phyloP scores from a whole-genome alignment of 2,888 invertebrate genomes.

The Macaria liturata region DNA sequence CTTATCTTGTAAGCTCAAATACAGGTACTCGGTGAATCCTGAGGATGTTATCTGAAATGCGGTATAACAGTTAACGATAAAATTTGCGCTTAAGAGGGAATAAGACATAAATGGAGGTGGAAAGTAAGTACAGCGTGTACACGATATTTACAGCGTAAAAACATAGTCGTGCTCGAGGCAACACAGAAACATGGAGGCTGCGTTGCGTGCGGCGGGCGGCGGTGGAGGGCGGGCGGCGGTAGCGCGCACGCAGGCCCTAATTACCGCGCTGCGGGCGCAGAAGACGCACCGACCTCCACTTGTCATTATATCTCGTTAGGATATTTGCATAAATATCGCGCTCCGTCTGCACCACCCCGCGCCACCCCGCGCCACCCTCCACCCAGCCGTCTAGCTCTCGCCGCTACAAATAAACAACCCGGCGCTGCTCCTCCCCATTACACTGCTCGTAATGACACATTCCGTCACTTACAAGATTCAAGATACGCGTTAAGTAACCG shows the following conservation, averaged over 20 bases:
- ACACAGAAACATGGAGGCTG: constrained; percentile 71
- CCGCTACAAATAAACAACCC: constrained; percentile 70
- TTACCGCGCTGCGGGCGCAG: constrained; percentile 73
- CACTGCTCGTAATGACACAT: constrained; percentile 64
- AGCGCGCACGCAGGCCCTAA: constrained; percentile 72
- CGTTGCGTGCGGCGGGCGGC: constrained; percentile 56
- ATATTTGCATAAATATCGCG: constrained; percentile 80
- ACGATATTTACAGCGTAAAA: constrained; percentile 65
- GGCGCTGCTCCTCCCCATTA: constrained; percentile 50
- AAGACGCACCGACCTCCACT: constrained; percentile 56
- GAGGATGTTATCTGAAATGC: too few species aligned
- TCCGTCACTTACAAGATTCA: constrained; percentile 66
- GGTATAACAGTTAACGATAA: too few species aligned
- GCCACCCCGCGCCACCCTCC: constrained; percentile 51
- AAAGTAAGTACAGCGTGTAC: constrained; percentile 41
- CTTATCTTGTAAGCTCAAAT: too few species aligned
- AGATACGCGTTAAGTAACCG: constrained; percentile 55
- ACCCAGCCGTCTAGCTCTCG: constrained; percentile 72
- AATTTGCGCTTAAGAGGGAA: too few species aligned
- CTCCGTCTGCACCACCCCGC: constrained; percentile 58
- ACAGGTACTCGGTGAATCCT: too few species aligned
- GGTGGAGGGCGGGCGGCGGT: constrained; percentile 36
- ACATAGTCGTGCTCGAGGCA: constrained; percentile 75
- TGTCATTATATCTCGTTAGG: constrained; percentile 79
- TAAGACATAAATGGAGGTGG: too few species aligned